Evolutionary conservation across 2,888 invertebrate species (phyloP).

Genomic region (Slavum lentiscoides): DNA sequence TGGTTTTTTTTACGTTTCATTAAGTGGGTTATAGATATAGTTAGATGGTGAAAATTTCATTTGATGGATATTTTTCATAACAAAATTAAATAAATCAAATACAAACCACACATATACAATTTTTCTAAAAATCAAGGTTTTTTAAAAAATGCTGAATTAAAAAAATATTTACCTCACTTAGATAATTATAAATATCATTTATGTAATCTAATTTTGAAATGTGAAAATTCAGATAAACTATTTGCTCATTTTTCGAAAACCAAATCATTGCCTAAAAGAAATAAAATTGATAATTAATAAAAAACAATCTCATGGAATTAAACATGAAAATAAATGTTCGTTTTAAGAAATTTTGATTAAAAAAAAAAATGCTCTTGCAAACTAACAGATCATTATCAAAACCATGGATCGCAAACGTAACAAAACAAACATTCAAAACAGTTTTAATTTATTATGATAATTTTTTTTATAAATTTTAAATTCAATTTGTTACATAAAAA

Average conservation of each 20-base stretch:
- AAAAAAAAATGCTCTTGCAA: too few species aligned
- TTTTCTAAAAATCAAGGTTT: too few species aligned
- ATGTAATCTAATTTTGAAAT: not conserved
- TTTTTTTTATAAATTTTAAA: too few species aligned
- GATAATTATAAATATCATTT: conserved; percentile 14
- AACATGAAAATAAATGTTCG: not conserved
- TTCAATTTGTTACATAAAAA: too few species aligned
- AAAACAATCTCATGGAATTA: not conserved
- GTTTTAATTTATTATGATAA: too few species aligned
- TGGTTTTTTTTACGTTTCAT: too few species aligned
- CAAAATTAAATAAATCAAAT: not conserved
- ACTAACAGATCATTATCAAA: not conserved
- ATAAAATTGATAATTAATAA: not conserved
- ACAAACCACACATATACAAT: too few species aligned
- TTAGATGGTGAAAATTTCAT: too few species aligned
- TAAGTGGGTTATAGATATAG: too few species aligned
- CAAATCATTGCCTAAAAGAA: conserved; percentile 34
- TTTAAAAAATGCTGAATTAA: too few species aligned
- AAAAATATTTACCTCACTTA: conserved; percentile 37
- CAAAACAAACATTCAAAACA: too few species aligned
- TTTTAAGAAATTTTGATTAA: not conserved
- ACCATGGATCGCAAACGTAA: not conserved
- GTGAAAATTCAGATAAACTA: not conserved
- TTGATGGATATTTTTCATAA: not conserved
- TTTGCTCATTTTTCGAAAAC: conserved; percentile 36